A percentile compares a stretch with the other conserved stretches of the same genome.
Evolutionary conservation across 2,797 vertebrate genomes (phyloP).

Genomic region (Anguilla megastoma): DNA sequence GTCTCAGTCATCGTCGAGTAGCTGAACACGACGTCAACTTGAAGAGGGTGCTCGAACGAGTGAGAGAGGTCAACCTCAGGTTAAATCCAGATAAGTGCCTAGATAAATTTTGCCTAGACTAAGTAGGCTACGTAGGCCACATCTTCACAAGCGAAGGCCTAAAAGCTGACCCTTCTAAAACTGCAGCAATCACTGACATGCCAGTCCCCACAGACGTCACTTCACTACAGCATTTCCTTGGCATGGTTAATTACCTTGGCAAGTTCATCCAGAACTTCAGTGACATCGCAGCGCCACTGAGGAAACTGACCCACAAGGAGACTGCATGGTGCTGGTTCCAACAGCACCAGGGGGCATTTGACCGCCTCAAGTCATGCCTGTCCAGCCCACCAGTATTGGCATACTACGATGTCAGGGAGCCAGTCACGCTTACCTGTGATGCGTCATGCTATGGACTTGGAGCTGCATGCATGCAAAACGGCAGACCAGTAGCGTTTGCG

Average conservation of each 20-base stretch:
- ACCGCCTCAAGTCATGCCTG: neutral
- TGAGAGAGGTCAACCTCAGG: neutral
- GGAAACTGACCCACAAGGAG: neutral
- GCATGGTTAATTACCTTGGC: neutral
- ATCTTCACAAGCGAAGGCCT: neutral
- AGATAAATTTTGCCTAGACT: too few species aligned
- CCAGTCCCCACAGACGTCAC: neutral
- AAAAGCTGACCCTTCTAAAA: neutral
- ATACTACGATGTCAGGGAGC: conserved; percentile 20
- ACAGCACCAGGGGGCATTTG: neutral
- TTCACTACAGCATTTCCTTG: conserved; percentile 30
- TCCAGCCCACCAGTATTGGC: conserved; percentile 19
- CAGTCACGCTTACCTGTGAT: conserved; percentile 25
- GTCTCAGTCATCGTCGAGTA: conserved; percentile 32
- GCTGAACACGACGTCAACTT: neutral
- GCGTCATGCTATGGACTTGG: conserved; percentile 24
- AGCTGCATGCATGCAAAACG: conserved; percentile 13
- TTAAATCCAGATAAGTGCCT: neutral
- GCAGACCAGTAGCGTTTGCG: conserved; percentile 15
- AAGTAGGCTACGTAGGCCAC: neutral
- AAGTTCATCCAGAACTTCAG: conserved; percentile 7
- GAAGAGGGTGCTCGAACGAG: neutral
- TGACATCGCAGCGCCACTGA: neutral
- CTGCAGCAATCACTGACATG: neutral
- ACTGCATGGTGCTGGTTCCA: conserved; percentile 9